These are phyloP conservation scores for Mechanitis messenoides DNA, from an alignment of 2,888 invertebrate genomes.

Conservation along the genomic window DNA sequence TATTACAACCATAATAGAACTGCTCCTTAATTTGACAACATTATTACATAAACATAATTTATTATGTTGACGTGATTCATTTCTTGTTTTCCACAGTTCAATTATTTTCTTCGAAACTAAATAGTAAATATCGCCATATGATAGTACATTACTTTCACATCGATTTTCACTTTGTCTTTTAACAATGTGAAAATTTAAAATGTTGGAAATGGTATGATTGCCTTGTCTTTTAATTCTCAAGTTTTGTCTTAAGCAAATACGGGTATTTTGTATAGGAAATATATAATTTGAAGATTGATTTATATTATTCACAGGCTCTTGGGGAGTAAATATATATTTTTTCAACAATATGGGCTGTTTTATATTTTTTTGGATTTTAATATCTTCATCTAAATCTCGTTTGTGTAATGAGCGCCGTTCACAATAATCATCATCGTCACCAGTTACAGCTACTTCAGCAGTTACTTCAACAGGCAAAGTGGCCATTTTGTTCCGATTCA, in stretches of 20 bases:
- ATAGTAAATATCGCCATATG: conserved; percentile 43
- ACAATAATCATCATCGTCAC: conserved; percentile 60
- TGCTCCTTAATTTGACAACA: conserved; percentile 16
- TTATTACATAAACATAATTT: conserved; percentile 32
- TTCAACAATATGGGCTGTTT: conserved; percentile 2
- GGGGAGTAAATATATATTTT: not conserved
- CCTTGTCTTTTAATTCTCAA: conserved; percentile 22
- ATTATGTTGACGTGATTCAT: conserved; percentile 14
- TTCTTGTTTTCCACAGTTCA: conserved; percentile 32
- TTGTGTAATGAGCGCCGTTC: conserved; percentile 56
- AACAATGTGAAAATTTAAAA: conserved; percentile 17
- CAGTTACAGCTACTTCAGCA: conserved; percentile 28
- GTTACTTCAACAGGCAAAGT: conserved; percentile 32
- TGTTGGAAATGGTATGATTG: not conserved
- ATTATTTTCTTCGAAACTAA: conserved; percentile 39
- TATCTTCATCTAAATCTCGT: conserved; percentile 38
- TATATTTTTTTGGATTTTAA: conserved; percentile 18
- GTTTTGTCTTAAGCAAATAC: conserved; percentile 15
- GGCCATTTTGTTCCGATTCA: conserved; percentile 56
- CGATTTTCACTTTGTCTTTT: conserved; percentile 16
- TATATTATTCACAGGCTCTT: no score
- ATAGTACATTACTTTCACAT: conserved; percentile 24
- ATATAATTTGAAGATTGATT: no score
- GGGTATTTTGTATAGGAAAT: no score
- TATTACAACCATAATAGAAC: conserved; percentile 19